Percentiles rank a stretch among this genome's conserved stretches.
Conservation (phyloP, 2,797 vertebrate species). For the Ciconia nigra region DNA sequence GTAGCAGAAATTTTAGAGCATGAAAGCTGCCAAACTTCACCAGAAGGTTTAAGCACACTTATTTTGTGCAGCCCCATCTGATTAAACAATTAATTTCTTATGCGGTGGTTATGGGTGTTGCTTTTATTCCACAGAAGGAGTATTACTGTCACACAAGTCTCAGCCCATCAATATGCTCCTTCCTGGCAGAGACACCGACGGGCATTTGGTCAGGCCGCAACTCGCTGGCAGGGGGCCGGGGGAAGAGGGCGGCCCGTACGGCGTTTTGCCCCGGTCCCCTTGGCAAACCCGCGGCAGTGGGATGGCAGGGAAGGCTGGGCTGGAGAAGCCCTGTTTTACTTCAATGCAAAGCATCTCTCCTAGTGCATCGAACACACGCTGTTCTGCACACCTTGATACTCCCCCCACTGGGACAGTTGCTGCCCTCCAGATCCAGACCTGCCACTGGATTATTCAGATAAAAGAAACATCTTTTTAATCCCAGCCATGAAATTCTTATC, state of each 20-base stretch:
- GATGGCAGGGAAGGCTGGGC: background rate
- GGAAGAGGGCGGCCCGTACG: background rate
- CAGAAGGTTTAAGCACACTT: background rate
- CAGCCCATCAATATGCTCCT: background rate
- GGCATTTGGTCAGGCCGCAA: background rate
- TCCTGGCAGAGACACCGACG: background rate
- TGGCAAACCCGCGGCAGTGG: background rate
- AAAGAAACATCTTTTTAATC: background rate
- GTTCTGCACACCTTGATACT: background rate
- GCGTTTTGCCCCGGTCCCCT: fast-evolving
- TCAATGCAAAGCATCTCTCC: background rate
- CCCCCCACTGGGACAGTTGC: background rate
- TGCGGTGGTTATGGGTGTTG: background rate
- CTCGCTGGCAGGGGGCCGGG: background rate
- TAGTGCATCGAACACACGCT: background rate
- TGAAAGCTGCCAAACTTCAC: background rate
- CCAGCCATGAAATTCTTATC: background rate
- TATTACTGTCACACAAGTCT: background rate
- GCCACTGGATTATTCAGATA: background rate
- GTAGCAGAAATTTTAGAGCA: background rate
- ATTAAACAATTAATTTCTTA: background rate
- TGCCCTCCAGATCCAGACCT: background rate
- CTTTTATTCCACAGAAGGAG: background rate
- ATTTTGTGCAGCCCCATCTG: background rate
- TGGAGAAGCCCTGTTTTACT: background rate